Conservation (phyloP, 2,888 invertebrate genomes). For the Agrochola lota region DNA sequence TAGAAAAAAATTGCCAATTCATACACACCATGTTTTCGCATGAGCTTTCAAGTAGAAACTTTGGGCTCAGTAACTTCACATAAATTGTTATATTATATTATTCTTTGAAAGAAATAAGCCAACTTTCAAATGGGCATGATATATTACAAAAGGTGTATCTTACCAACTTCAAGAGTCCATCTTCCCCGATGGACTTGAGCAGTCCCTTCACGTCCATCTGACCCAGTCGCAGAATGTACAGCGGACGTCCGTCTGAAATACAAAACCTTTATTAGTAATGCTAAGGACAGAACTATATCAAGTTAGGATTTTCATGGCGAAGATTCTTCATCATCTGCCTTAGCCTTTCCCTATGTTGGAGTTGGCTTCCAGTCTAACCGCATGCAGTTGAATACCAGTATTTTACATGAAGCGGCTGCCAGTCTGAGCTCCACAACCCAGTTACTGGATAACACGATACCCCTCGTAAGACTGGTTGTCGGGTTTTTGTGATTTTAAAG, state of each 20-base stretch:
- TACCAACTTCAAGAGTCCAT: constrained; percentile 96
- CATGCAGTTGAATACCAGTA: background rate
- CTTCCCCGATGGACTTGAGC: constrained; percentile 97
- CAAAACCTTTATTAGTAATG: constrained; percentile 46
- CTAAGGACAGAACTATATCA: background rate
- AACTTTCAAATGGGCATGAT: background rate
- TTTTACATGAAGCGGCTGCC: background rate
- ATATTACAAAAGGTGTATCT: constrained; percentile 66
- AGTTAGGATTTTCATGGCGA: background rate
- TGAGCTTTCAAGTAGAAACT: background rate
- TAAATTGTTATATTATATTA: background rate
- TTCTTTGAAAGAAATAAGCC: background rate
- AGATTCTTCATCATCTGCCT: background rate
- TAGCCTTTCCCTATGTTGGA: background rate
- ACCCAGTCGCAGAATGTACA: constrained; percentile 96
- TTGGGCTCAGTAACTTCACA: background rate
- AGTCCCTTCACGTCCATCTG: constrained; percentile 99
- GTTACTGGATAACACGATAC: background rate
- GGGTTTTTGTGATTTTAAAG: background rate
- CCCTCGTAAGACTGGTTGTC: background rate
- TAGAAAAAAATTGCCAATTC: background rate
- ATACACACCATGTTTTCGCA: background rate
- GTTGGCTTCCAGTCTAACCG: background rate
- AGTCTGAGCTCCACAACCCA: background rate
- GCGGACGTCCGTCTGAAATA: constrained; percentile 94